phyloP scores from a whole-genome alignment of 2,797 vertebrate genomes.

The Fundulus diaphanus region DNA sequence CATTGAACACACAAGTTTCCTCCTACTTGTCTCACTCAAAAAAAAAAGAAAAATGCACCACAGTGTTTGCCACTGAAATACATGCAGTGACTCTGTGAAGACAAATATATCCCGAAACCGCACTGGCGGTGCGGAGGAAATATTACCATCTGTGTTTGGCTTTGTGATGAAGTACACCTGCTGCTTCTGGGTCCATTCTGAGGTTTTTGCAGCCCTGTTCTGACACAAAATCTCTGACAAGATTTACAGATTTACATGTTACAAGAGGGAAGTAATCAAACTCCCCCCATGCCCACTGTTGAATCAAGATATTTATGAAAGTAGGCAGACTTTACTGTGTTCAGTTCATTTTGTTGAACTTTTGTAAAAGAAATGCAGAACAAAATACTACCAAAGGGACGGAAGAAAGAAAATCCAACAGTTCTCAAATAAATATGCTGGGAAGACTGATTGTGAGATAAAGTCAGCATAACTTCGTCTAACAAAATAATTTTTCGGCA shows the following conservation, averaged over 20 bases:
- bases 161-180: constrained; percentile 55
- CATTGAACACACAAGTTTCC: constrained; percentile 62
- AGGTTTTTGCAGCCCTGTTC: constrained; percentile 38
- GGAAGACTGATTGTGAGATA: neutral
- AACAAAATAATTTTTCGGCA: neutral
- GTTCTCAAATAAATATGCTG: neutral
- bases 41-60: constrained; percentile 15
- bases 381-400: constrained; percentile 7
- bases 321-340: constrained; percentile 31
- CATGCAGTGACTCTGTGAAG: constrained; percentile 34
- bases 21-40: constrained; percentile 56
- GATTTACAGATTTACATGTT: constrained; percentile 56
- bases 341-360: constrained; percentile 19
- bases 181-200: constrained; percentile 45
- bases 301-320: constrained; percentile 39
- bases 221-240: constrained; percentile 45
- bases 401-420: neutral
- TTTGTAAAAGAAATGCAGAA: neutral
- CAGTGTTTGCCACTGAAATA: constrained; percentile 31
- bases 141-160: constrained; percentile 50
- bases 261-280: constrained; percentile 31
- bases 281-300: constrained; percentile 26
- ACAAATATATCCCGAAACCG: constrained; percentile 48
- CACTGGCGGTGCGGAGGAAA: constrained; percentile 31
- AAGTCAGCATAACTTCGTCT: neutral